These are phyloP conservation scores for Drosophila melanogaster DNA, from an alignment of 1,140 invertebrate genomes.

Conservation along the genomic window DNA sequence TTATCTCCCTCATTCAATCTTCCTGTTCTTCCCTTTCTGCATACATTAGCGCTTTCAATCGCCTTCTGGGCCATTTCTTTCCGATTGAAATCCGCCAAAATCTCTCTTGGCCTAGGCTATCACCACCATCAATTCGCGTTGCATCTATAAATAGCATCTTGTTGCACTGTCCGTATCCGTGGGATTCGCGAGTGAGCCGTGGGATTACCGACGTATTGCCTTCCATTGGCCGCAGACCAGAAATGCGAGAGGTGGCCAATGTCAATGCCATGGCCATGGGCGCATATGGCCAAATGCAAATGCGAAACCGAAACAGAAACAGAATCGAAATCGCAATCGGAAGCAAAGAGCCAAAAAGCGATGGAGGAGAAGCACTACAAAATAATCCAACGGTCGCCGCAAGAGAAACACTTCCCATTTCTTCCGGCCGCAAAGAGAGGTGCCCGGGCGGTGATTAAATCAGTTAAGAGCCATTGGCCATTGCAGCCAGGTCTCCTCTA, in stretches of 20 bases:
- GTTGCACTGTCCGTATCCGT: conserved; percentile 28
- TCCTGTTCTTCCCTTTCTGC: neutral
- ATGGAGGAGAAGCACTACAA: conserved; percentile 49
- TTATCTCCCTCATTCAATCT: conserved; percentile 5
- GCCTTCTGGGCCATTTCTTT: conserved; percentile 11
- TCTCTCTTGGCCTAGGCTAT: conserved; percentile 17
- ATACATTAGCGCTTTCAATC: conserved; percentile 10
- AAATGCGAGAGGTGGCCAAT: conserved; percentile 45
- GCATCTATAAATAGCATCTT: conserved; percentile 47
- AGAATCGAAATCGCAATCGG: conserved; percentile 8
- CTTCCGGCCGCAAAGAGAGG: conserved; percentile 23
- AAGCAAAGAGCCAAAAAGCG: conserved; percentile 44
- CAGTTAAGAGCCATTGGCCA: conserved; percentile 66
- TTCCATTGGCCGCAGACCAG: conserved; percentile 27
- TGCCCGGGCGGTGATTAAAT: conserved; percentile 55
- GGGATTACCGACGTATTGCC: conserved; percentile 44
- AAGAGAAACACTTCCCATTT: conserved; percentile 33
- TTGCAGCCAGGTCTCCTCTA: conserved; percentile 13
- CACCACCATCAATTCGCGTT: neutral
- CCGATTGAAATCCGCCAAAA: conserved; percentile 25
- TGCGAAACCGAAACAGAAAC: conserved; percentile 21
- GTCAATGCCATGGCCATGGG: conserved; percentile 62
- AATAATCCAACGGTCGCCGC: conserved; percentile 60
- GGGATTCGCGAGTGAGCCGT: conserved; percentile 30
- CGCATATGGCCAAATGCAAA: conserved; percentile 8